Evolutionary conservation across 2,113 vertebrate species (phyloP).

Genomic region (Hemiscyllium ocellatum): DNA sequence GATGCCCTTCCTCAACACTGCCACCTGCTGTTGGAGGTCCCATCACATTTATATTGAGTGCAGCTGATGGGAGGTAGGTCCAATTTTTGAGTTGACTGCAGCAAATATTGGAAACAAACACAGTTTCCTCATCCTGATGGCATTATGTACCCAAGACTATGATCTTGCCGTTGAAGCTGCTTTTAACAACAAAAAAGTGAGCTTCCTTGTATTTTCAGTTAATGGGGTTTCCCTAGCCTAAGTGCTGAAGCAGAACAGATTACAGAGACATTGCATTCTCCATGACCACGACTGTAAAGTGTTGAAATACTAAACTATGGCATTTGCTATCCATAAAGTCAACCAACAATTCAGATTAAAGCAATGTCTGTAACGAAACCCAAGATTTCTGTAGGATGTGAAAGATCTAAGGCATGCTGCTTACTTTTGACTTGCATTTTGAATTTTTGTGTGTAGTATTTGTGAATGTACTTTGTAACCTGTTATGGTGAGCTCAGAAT

Average conservation of each 20-base stretch:
- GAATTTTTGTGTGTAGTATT: not conserved
- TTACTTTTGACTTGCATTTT: not conserved
- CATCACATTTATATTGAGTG: not conserved
- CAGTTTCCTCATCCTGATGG: not conserved
- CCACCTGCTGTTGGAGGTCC: too few species aligned
- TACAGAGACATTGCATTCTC: not conserved
- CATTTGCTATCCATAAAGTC: not conserved
- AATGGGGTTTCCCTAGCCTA: not conserved
- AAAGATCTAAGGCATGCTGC: not conserved
- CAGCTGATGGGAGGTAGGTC: not conserved
- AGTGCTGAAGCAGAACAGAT: not conserved
- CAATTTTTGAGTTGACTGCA: not conserved
- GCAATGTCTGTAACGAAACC: not conserved
- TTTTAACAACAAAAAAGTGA: not conserved
- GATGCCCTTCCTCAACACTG: too few species aligned
- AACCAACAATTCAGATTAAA: not conserved
- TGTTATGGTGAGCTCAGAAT: not conserved
- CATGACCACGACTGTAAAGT: too few species aligned
- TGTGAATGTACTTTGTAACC: not conserved
- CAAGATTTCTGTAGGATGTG: not conserved
- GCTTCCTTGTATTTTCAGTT: not conserved
- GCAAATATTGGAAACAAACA: not conserved
- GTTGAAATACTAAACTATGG: not conserved
- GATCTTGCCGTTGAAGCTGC: not conserved
- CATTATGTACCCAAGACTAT: not conserved